Evolutionary conservation across 2,888 invertebrate genomes (phyloP).

Genomic region (Apotomis capreana): DNA sequence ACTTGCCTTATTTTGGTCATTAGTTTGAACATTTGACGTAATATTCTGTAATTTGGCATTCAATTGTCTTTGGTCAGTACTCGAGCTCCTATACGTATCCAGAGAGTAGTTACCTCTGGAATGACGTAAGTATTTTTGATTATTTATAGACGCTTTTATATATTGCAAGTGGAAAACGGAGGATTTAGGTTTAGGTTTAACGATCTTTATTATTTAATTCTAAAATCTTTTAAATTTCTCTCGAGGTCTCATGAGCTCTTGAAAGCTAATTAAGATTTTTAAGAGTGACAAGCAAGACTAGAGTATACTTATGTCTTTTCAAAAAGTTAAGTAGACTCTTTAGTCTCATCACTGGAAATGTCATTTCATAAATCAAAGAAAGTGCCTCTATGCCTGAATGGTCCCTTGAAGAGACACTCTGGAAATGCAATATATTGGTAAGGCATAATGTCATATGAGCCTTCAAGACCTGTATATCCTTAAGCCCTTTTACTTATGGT

Average conservation of each 20-base stretch:
- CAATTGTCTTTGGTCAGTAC: too few relatives aligned
- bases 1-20: too few relatives aligned
- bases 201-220: too few relatives aligned
- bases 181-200: too few relatives aligned
- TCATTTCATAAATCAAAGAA: slow-evolving; percentile 37
- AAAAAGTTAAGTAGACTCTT: background rate
- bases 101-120: too few relatives aligned
- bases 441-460: background rate
- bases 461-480: too few relatives aligned
- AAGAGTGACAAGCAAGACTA: background rate
- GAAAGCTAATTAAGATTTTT: background rate
- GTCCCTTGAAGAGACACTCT: slow-evolving; percentile 32
- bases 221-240: background rate
- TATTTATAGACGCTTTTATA: too few relatives aligned
- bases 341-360: slow-evolving; percentile 12
- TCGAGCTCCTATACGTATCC: too few relatives aligned
- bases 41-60: too few relatives aligned
- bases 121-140: too few relatives aligned
- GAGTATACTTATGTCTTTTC: slow-evolving; percentile 6
- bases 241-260: background rate
- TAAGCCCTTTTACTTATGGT: slow-evolving; percentile 1
- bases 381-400: slow-evolving; percentile 26
- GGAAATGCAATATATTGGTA: slow-evolving; percentile 48
- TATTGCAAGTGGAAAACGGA: background rate
- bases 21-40: too few relatives aligned